A percentile compares a stretch with the other conserved stretches of the same genome.
These are phyloP conservation scores for Cyprinodon diabolis DNA, from an alignment of 2,797 vertebrate species.

Conservation along the genomic window DNA sequence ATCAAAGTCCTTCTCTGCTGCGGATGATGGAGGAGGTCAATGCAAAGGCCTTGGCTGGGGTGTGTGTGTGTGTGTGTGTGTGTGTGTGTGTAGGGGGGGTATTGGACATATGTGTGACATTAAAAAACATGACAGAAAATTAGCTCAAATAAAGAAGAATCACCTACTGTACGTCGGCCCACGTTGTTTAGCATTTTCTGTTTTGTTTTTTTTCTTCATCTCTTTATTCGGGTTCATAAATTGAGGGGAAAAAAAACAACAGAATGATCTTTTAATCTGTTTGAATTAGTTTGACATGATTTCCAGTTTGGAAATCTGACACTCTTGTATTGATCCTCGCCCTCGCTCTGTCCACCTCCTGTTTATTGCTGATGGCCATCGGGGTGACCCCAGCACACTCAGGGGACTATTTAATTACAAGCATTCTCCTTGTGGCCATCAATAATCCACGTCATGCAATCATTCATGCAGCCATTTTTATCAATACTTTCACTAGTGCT, in stretches of 20 bases:
- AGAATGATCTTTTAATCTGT: conserved; percentile 8
- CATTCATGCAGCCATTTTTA: conserved; percentile 66
- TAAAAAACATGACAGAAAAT: conserved; percentile 55
- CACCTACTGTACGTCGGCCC: neutral
- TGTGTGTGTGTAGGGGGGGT: neutral
- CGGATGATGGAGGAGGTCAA: conserved; percentile 70
- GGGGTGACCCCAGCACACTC: conserved; percentile 64
- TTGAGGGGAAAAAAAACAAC: neutral
- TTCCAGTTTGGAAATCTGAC: conserved; percentile 59
- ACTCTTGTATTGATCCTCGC: conserved; percentile 57
- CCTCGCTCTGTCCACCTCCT: conserved; percentile 33
- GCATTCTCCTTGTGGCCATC: conserved; percentile 56
- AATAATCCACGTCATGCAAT: conserved; percentile 68
- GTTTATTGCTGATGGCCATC: conserved; percentile 67
- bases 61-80: too few species aligned
- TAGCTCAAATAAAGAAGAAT: conserved; percentile 29
- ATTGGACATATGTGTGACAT: conserved; percentile 41
- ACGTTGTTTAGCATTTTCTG: neutral
- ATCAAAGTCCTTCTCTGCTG: conserved; percentile 68
- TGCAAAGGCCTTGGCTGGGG: neutral
- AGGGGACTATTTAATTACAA: conserved; percentile 74
- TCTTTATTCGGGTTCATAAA: neutral
- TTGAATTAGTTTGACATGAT: conserved; percentile 6
- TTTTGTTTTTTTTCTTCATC: neutral
- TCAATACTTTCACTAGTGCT: conserved; percentile 59